Percentiles rank a stretch among this genome's conserved stretches.
Conservation (phyloP, 2,797 vertebrate genomes). For the Odontamblyopus lacepedii region DNA sequence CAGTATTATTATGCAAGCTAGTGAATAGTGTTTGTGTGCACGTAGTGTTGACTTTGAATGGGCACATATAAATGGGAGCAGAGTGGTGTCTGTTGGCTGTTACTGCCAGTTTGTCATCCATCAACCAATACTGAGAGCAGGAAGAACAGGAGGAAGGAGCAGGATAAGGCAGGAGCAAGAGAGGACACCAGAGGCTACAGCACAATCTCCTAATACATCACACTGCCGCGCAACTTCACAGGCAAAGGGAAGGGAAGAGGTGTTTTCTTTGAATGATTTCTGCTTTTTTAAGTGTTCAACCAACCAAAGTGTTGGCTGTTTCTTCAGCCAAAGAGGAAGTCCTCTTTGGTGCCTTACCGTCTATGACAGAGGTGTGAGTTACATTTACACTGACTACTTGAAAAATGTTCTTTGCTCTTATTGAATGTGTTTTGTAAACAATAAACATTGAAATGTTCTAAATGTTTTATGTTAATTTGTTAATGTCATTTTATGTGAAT, state of each 20-base stretch:
- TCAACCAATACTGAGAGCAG: constrained; percentile 66
- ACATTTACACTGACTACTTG: neutral
- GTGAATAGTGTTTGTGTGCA: neutral
- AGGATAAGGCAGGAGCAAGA: constrained; percentile 60
- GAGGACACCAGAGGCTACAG: constrained; percentile 69
- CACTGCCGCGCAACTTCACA: constrained; percentile 55
- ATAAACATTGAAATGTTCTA: no score
- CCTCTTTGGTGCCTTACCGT: constrained; percentile 29
- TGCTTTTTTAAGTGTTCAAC: constrained; percentile 57
- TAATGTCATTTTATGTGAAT: no score
- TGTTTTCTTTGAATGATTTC: constrained; percentile 68
- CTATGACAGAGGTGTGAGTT: constrained; percentile 6
- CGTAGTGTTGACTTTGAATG: constrained; percentile 51
- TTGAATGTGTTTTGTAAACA: no score
- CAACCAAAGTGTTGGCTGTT: constrained; percentile 46
- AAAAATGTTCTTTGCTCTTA: no score
- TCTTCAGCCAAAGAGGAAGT: constrained; percentile 54
- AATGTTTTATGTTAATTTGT: no score
- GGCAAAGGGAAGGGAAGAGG: constrained; percentile 44
- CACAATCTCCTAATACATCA: constrained; percentile 71
- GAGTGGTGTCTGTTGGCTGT: constrained; percentile 65
- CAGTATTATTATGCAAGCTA: no score
- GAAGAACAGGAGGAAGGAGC: constrained; percentile 50
- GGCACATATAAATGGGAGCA: constrained; percentile 60
- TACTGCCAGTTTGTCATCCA: constrained; percentile 71